Evolutionary conservation across 1,140 invertebrate genomes (phyloP).

Genomic region (Sitodiplosis mosellana): DNA sequence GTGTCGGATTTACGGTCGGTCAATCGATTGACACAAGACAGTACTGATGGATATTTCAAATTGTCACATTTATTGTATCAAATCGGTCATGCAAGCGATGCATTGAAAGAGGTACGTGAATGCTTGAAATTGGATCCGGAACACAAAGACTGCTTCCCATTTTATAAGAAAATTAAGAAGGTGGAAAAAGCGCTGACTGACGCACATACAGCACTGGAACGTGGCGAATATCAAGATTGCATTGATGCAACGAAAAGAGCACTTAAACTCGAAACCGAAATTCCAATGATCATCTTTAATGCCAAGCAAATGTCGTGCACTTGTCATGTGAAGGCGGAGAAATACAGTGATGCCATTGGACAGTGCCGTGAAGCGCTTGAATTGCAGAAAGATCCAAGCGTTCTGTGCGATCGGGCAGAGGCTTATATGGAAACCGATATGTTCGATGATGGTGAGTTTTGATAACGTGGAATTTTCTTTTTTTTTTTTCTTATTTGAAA

Average conservation of each 20-base stretch:
- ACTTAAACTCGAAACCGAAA: conserved; percentile 45
- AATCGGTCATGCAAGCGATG: conserved; percentile 78
- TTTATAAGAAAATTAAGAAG: conserved; percentile 95
- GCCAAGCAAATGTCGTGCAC: conserved; percentile 55
- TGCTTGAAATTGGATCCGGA: conserved; percentile 97
- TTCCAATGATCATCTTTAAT: conserved; percentile 50
- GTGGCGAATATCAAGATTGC: conserved; percentile 57
- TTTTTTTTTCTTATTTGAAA: no score
- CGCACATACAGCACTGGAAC: conserved; percentile 48
- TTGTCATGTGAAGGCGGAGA: conserved; percentile 51
- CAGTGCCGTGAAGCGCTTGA: conserved; percentile 67
- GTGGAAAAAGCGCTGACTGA: conserved; percentile 69
- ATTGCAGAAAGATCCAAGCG: conserved; percentile 53
- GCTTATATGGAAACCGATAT: conserved; percentile 77
- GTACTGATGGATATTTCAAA: conserved; percentile 73
- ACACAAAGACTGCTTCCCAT: conserved; percentile 86
- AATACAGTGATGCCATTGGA: conserved; percentile 42
- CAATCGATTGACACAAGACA: conserved; percentile 79
- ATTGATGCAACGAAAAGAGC: conserved; percentile 49
- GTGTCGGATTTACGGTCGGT: conserved; percentile 79
- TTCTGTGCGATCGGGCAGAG: conserved; percentile 83
- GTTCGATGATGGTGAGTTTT: conserved; percentile 74
- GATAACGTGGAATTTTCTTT: no score
- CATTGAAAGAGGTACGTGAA: conserved; percentile 84
- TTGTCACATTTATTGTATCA: conserved; percentile 72